phyloP scores from a whole-genome alignment of 1,140 invertebrate genomes.

The Lucilia sericata region DNA sequence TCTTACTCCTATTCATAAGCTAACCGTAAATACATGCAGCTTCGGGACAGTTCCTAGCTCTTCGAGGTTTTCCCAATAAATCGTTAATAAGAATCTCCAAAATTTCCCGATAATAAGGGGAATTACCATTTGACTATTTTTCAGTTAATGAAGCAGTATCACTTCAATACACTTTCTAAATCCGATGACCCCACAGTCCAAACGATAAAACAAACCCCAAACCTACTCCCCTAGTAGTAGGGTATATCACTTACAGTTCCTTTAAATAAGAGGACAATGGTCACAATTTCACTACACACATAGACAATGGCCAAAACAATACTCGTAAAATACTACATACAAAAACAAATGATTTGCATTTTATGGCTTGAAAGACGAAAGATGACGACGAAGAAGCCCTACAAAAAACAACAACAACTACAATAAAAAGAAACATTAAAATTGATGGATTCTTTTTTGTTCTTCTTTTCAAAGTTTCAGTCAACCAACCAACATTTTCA shows the following conservation, averaged over 20 bases:
- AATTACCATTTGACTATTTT: too few species aligned
- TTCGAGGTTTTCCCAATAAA: too few species aligned
- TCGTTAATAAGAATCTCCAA: too few species aligned
- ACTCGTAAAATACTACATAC: not conserved
- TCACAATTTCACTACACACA: not conserved
- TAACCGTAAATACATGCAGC: too few species aligned
- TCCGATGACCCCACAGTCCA: too few species aligned
- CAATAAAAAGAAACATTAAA: slow-evolving; percentile 61
- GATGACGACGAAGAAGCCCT: not conserved
- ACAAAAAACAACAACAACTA: slow-evolving; percentile 55
- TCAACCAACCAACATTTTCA: not conserved
- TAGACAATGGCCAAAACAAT: slow-evolving; percentile 45
- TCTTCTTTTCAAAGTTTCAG: slow-evolving; percentile 54
- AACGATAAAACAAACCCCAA: too few species aligned
- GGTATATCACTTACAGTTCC: not conserved
- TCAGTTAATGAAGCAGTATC: too few species aligned
- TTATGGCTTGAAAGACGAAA: slow-evolving; percentile 55
- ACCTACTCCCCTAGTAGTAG: not conserved
- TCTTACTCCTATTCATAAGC: too few species aligned
- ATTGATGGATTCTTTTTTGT: slow-evolving; percentile 62
- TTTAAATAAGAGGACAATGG: slow-evolving; percentile 32
- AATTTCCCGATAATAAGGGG: too few species aligned
- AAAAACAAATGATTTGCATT: slow-evolving; percentile 58
- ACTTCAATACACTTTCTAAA: too few species aligned
- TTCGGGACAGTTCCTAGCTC: too few species aligned